Evolutionary conservation across 2,888 invertebrate species (phyloP).

Genomic region (Leptura quadrifasciata): DNA sequence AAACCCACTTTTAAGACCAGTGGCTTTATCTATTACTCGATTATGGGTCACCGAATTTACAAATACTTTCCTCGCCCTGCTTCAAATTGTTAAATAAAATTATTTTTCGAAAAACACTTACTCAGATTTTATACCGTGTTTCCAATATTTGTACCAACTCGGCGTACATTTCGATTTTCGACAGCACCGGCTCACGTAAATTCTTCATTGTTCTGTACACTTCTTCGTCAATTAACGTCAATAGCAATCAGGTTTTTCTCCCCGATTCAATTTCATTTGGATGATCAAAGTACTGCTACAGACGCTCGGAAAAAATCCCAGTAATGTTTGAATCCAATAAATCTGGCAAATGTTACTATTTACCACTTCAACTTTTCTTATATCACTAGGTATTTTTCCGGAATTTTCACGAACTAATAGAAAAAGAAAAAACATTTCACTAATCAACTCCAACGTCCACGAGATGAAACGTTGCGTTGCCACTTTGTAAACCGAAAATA

Average conservation of each 20-base stretch:
- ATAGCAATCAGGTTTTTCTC: neutral
- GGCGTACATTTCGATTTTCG: neutral
- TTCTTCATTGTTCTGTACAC: neutral
- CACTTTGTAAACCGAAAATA: too few relatives aligned
- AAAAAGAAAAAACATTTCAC: too few relatives aligned
- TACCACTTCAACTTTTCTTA: neutral
- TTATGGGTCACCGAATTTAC: too few relatives aligned
- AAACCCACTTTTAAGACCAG: too few relatives aligned
- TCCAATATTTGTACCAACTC: neutral
- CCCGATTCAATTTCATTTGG: neutral
- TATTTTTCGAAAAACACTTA: neutral
- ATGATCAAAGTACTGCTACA: neutral
- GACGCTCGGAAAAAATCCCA: neutral
- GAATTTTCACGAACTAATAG: too few relatives aligned
- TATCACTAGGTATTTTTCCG: too few relatives aligned
- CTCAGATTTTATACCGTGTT: neutral
- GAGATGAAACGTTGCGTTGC: too few relatives aligned
- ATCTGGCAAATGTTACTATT: neutral
- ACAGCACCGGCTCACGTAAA: neutral
- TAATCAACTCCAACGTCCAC: too few relatives aligned
- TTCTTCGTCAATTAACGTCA: neutral
- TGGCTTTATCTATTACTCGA: too few relatives aligned
- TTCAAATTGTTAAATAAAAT: neutral
- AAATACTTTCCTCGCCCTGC: neutral
- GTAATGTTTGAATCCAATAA: neutral